These are phyloP conservation scores for Callyntrura sp. DNA, from an alignment of 2,888 invertebrate genomes.

Conservation along the genomic window DNA sequence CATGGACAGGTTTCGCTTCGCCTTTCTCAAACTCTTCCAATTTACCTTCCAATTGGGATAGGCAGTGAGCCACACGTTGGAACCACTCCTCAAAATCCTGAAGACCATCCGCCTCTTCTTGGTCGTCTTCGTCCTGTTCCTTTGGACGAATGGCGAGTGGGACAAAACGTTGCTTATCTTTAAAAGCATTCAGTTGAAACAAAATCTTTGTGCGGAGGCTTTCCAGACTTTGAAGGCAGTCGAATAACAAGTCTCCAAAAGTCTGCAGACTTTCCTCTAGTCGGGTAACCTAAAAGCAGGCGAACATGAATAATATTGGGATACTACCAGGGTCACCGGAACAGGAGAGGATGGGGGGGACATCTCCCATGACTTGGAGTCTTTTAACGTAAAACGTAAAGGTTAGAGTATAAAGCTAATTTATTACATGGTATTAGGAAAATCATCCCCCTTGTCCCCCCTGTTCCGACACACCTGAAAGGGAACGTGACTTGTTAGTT, in stretches of 20 bases:
- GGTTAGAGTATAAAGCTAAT: too few relatives aligned
- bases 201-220: not conserved
- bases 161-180: not conserved
- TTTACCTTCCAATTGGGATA: not conserved
- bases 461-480: too few relatives aligned
- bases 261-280: not conserved
- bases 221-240: not conserved
- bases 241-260: not conserved
- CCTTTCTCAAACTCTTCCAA: not conserved
- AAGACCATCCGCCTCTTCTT: too few relatives aligned
- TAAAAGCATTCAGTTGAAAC: not conserved
- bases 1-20: not conserved
- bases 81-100: not conserved
- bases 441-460: too few relatives aligned
- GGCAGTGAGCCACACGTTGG: not conserved
- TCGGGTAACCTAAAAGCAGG: not conserved
- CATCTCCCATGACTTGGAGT: too few relatives aligned
- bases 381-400: too few relatives aligned
- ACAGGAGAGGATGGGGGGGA: too few relatives aligned
- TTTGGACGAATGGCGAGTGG: too few relatives aligned
- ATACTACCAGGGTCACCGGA: too few relatives aligned
- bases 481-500: too few relatives aligned
- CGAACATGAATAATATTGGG: too few relatives aligned
- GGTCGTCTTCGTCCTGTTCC: not conserved
- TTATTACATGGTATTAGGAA: too few relatives aligned